Evolutionary conservation across 2,888 invertebrate genomes (phyloP), one percentile per base, ranked within the genome.

Genomic region (Eledone cirrhosa): DNA sequence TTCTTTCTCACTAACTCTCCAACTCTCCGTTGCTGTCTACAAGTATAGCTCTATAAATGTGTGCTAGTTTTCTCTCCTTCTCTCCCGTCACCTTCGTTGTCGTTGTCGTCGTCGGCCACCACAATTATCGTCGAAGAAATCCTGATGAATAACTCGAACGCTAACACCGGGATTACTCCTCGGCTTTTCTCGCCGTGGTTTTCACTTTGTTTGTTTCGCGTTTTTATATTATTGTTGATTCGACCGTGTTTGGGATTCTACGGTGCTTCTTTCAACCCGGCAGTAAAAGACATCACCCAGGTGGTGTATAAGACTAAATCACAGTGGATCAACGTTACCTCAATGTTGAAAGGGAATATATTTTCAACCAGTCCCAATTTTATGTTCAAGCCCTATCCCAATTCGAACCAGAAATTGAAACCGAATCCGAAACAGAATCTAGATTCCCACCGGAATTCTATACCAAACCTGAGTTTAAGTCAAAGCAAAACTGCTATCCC

Each of bases 241-340:
- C 72, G 41, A 24, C 72, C 72, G n/a, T 41, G 72, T 33, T 31
- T 33, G 22, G 41, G 72, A 31, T 41, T 31, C 22, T 72, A 72
- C 72, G 72, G 72, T 72, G 41, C 72, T 1, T 41, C 72, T 41
- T 41, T 72, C 31, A n/a, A 72, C 72, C 72, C 72, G 33, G 72
- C 72, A 41, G 72, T 72, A 41, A 72, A 72, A n/a, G 72, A 72
- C 41, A 72, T 72, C n/a, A 41, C 72, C 72, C 72, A 72, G 72
- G 72, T 72, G 14, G 72, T 72, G 13, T 72, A 72, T 11, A 72
- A 72, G 22, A 72, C 41, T 22, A 72, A 72, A 16, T 31, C 33
- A 19, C 72, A 72, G 33, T 72, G 72, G 72, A 33, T 41, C 14
- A 72, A 72, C 22, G 24, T 72, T 31, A 72, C 72, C 29, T 72